Evolutionary conservation across 2,888 invertebrate genomes (phyloP).

Genomic region (Drosophila meridionalis): DNA sequence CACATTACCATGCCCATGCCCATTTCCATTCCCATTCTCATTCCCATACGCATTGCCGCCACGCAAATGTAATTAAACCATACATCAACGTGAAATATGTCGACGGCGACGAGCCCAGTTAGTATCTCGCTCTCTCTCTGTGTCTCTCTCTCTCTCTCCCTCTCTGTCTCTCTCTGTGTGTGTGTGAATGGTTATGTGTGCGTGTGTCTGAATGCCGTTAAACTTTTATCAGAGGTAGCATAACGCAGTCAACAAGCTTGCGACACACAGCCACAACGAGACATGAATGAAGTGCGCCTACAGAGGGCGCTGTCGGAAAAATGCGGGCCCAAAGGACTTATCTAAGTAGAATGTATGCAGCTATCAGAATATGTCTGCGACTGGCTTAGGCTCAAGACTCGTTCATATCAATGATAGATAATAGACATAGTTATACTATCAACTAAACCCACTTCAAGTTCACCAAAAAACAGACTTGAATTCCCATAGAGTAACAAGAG

Average conservation of each 20-base stretch:
- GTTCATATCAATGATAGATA: neutral
- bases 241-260: constrained; percentile 38
- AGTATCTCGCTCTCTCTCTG: constrained; percentile 5
- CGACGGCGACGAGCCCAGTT: constrained; percentile 66
- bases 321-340: neutral
- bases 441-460: neutral
- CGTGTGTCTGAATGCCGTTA: constrained; percentile 18
- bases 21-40: constrained; percentile 1
- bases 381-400: neutral
- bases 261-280: constrained; percentile 35
- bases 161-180: neutral
- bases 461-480: neutral
- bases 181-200: constrained; percentile 7
- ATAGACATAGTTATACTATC: neutral
- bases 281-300: constrained; percentile 37
- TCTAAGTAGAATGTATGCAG: neutral
- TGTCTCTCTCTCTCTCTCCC: neutral
- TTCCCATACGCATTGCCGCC: constrained; percentile 61
- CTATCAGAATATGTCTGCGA: neutral
- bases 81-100: constrained; percentile 81
- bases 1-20: neutral
- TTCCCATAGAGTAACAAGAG: constrained; percentile 19
- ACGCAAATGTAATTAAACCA: constrained; percentile 81
- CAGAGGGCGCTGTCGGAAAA: constrained; percentile 20
- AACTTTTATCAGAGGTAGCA: constrained; percentile 37